phyloP scores from a whole-genome alignment of 2,888 invertebrate species.

The Dryadula phaetusa region DNA sequence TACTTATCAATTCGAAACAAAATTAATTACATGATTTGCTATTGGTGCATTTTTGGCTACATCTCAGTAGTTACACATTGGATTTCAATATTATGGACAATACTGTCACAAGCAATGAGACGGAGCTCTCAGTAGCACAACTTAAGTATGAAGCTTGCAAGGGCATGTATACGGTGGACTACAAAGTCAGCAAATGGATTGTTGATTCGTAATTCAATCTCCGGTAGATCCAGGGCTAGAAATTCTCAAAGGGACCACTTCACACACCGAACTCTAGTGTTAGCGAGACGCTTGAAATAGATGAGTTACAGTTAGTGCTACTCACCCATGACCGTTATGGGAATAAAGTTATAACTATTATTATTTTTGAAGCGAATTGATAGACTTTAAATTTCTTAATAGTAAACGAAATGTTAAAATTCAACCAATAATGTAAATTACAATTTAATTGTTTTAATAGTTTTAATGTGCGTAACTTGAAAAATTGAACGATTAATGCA shows the following conservation, averaged over 20 bases:
- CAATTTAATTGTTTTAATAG: neutral
- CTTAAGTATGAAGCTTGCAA: neutral
- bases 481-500: too few relatives aligned
- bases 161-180: constrained; percentile 12
- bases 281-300: constrained; percentile 40
- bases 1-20: neutral
- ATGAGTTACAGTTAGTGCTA: constrained; percentile 57
- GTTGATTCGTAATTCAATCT: constrained; percentile 65
- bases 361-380: neutral
- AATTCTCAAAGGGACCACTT: constrained; percentile 56
- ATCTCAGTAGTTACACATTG: neutral
- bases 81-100: neutral
- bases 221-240: constrained; percentile 55
- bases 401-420: too few relatives aligned
- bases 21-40: neutral
- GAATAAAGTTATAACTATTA: constrained; percentile 49
- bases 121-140: neutral
- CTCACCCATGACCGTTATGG: constrained; percentile 64
- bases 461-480: too few relatives aligned
- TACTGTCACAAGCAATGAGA: neutral
- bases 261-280: constrained; percentile 34
- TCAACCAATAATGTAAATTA: too few relatives aligned
- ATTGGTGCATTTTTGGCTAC: neutral
- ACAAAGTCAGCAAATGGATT: constrained; percentile 29
- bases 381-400: neutral